Evolutionary conservation across 2,113 vertebrate genomes (phyloP), one percentile per base, ranked within the genome.

Genomic region (Corapipo altera): DNA sequence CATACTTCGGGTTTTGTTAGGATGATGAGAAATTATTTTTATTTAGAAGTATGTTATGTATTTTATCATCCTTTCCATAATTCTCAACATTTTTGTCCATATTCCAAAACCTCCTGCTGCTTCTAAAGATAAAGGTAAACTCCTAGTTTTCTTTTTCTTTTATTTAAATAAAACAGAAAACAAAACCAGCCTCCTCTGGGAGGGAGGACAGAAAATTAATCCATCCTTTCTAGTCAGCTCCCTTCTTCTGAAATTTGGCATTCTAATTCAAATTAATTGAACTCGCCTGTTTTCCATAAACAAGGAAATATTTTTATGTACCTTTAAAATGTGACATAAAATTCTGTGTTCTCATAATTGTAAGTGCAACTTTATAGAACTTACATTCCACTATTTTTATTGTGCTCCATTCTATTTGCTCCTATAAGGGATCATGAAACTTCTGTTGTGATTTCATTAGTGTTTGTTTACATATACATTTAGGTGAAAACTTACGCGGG

Each of bases 81-180:
- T 85, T 83, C 44, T 46, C 71, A 85, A 21, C 5, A 62, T 43
- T 88, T 88, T 85, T 92, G 49, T 92, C 67, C 6, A 2, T 71
- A 67, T 71, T 93, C 89, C 57, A 88, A 93, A 94, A 49, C 6
- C 8, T 69, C 27, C 79, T 83, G 6, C 88, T 95, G 88, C 66
- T 94, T 41, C 51, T 73, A 8, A 75, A 95, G 90, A 93, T 91
- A 93, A 93, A 94, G 39, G 79, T 46, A 92, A 90, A 37, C 55
- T 93, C 85, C 32, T 22, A 58, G 62, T 8, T 51, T 84, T 64
- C 13, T 75, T 88, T 85, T 49, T 37, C 19, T 9, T 89, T 52
- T 85, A n/a, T 72, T 93, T 85, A 85, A 91, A 93, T 44, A 72
- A 85, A 94, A 67, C 19, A 85, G 19, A 67, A 49, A 81, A 37